Base-by-base conservation (phyloP, 1,140 invertebrate species). In the Drosophila simulans region DNA sequence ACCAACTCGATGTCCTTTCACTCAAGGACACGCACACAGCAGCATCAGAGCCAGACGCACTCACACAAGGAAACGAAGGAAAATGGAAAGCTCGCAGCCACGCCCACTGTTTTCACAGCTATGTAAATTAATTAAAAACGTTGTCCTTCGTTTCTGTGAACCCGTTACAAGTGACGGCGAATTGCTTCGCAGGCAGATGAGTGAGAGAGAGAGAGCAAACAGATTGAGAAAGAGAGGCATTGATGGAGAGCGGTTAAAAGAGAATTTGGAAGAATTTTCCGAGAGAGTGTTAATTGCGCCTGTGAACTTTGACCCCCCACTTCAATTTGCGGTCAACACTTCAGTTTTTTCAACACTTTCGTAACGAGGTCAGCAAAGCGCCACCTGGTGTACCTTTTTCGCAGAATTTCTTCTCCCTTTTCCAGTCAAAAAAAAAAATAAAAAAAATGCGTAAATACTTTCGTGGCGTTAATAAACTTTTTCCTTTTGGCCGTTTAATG, bases 161-260 rank as follows among this genome's bases (percentile, higher is more conserved):
- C 82, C 82, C 86, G 75, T 51, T 86, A 63, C 82, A 86, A 86
- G 78, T 81, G 83, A 74, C 82, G 77, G 74, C 56, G 66, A 85
- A 75, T 82, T 81, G 78, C 59, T 62, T 76, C 45, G 53, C 34
- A 42, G 60, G 48, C 40, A 42, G 43, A 20, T 53, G 20, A 63
- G 59, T 66, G 54, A 49, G 74, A 62, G 56, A 54, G 56, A 54
- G 11, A 57, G 13, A 43, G 27, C 12, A 34, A 45, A 10, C 3
- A 22, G 5, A 22, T 22, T 22, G 3, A 48, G 3, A 43, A 34
- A 20, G n/a, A 42, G 43, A 42, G 31, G 37, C 25, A 17, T 31
- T 4, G 22, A 45, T 13, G 13, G 22, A 34, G 35, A 20, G 48
- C 11, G 1, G n/a, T 7, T 15, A 7, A 35, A 12, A 51, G 48